Base-by-base conservation (phyloP, 2,113 vertebrate species). In the Beaufortia kweichowensis region DNA sequence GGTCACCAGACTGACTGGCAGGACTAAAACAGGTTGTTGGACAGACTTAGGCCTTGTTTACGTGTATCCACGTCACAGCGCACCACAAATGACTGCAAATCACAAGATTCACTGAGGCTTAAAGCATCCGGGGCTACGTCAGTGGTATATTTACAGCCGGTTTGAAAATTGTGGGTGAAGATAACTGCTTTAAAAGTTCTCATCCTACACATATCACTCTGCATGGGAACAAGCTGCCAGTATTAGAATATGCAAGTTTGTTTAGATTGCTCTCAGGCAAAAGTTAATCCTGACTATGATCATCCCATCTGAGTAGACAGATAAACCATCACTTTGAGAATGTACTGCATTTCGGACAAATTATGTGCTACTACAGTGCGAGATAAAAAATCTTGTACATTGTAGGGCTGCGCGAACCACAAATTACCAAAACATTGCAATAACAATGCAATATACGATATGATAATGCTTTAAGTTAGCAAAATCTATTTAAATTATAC, bases 1-100 rank as follows among this genome's bases (percentile, higher is more conserved):
- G 67, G 48, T 70, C 67, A 70, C 48, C 67, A 55, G 67, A 56
- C 67, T 70, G 67, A 53, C 62, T 64, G n/a, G 6, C 35, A 43
- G 35, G n/a, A 64, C 66, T 69, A 35, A 69, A 69, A 69, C 67
- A 69, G 48, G 48, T 69, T 56, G 67, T 33, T 55, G 67, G 48
- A 56, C 29, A 70, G 67, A 70, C 67, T 70, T 69, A 55, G 33
- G 48, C 67, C 67, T 69, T 55, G 67, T 69, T 69, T 69, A 69
- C 1, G n/a, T 69, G n/a, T 33, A 69, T 48, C 6, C 29, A 55
- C 2, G 1, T 33, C 46, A 53, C 15, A 68, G 10, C 46, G 26
- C 46, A 53, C 19, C 48, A 55, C 67, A 69, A 56, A 69, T 56
- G 67, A 21, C 29, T 35, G 12, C 55, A 56, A 69, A 55, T 33